phyloP scores from a whole-genome alignment of 2,113 vertebrate genomes.

The Ochotona curzoniae region DNA sequence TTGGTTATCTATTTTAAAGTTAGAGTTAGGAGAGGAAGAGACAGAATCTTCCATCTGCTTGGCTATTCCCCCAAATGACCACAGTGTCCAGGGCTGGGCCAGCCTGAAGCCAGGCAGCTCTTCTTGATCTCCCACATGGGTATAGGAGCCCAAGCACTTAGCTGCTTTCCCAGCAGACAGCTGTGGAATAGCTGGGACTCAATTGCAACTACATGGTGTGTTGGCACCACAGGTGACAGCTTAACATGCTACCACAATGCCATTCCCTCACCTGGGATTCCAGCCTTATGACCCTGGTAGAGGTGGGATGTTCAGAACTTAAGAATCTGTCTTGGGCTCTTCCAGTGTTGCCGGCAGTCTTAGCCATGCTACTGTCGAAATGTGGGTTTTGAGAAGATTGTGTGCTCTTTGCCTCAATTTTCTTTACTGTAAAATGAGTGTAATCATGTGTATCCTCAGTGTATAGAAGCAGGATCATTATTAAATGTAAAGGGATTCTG shows the following conservation, averaged over 20 bases:
- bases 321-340: background rate
- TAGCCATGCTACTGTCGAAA: background rate
- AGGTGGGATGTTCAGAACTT: background rate
- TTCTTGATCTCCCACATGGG: no score
- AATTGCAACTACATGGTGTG: no score
- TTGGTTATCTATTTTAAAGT: no score
- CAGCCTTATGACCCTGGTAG: background rate
- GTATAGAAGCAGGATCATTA: background rate
- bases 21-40: no score
- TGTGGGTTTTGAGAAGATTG: background rate
- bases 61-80: no score
- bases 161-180: no score
- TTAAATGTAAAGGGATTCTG: background rate
- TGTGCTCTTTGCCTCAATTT: background rate
- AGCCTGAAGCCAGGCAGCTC: no score
- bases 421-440: background rate
- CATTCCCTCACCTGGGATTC: background rate
- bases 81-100: no score
- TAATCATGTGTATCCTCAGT: background rate
- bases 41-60: no score
- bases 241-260: background rate
- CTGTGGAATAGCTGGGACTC: no score
- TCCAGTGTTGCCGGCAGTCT: fast-evolving
- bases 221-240: no score
- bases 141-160: no score